These are phyloP conservation scores for Atrichornis clamosus DNA, from an alignment of 2,113 vertebrate genomes.

Conservation along the genomic window DNA sequence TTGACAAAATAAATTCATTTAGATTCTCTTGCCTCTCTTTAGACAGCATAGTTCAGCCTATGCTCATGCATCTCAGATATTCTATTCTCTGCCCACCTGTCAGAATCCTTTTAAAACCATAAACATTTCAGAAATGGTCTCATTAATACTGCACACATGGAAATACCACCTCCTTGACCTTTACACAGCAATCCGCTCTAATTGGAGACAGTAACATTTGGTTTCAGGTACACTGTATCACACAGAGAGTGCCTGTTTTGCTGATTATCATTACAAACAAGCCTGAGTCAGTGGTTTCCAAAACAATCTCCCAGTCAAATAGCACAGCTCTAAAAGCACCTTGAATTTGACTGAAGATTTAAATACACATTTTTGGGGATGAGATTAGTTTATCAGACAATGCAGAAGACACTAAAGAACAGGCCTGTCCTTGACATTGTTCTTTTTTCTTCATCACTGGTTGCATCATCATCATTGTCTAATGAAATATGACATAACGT, in stretches of 20 bases:
- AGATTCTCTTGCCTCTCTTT: not conserved
- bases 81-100: not conserved
- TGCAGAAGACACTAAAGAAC: not conserved
- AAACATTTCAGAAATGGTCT: slow-evolving; percentile 36
- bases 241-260: not conserved
- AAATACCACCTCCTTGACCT: slow-evolving; percentile 37
- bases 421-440: not conserved
- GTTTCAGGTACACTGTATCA: not conserved
- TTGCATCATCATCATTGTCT: not conserved
- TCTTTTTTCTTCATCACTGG: not conserved
- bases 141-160: not conserved
- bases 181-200: slow-evolving; percentile 18
- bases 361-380: not conserved
- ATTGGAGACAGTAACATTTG: not conserved
- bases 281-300: not conserved
- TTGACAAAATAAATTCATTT: not conserved
- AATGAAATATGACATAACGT: not conserved
- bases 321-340: not conserved
- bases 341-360: not conserved
- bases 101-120: not conserved
- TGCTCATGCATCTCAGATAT: not conserved
- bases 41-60: not conserved
- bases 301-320: not conserved
- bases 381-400: not conserved
- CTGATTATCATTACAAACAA: not conserved